Conservation (phyloP, 2,888 invertebrate species). For the Ophonus ardosiacus region DNA sequence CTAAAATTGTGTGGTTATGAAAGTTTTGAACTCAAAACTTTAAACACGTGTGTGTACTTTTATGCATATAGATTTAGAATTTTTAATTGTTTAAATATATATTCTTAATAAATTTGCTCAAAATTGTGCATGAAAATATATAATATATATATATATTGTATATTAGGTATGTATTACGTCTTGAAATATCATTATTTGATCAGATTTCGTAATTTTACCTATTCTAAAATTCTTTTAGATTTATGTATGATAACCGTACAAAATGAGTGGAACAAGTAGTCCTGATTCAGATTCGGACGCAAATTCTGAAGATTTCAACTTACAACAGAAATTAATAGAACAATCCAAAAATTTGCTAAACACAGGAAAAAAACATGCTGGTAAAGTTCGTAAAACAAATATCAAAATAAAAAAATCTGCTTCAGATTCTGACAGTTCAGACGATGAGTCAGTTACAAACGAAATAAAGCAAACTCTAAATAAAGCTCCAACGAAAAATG, state of each 20-base stretch:
- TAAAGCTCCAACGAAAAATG: neutral
- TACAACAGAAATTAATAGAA: conserved; percentile 53
- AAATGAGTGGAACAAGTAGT: conserved; percentile 40
- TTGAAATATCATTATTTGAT: neutral
- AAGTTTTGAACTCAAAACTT: conserved; percentile 7
- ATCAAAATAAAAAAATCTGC: neutral
- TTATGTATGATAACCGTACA: neutral
- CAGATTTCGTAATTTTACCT: neutral
- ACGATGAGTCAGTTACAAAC: conserved; percentile 14
- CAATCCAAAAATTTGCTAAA: conserved; percentile 32
- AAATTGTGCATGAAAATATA: neutral
- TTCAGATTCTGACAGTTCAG: conserved; percentile 26
- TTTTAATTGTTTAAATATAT: neutral
- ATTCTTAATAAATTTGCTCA: neutral
- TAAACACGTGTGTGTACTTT: conserved; percentile 28
- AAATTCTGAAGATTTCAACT: conserved; percentile 34
- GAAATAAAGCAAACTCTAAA: conserved; percentile 1
- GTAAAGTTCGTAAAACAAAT: neutral
- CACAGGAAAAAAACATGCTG: conserved; percentile 4
- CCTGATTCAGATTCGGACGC: conserved; percentile 52
- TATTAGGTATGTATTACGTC: conserved; percentile 2
- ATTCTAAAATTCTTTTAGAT: neutral
- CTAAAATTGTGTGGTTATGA: conserved; percentile 2
- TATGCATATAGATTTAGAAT: neutral
- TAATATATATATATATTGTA: neutral